Conservation (phyloP, 1,140 invertebrate genomes). For the Leptinotarsa undecemlineata region DNA sequence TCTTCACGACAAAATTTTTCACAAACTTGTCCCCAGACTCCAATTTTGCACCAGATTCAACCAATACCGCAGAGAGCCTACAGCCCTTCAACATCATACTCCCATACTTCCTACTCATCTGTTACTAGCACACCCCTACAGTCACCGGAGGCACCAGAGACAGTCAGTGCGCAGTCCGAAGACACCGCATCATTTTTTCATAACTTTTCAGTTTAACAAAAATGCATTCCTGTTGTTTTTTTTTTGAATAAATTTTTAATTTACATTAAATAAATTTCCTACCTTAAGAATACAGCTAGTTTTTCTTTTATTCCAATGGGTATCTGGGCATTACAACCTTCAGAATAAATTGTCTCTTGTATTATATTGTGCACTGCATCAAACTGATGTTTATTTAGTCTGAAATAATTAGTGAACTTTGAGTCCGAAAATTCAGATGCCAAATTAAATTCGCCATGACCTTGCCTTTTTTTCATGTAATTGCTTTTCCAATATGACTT, state of each 20-base stretch:
- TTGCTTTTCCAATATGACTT: not conserved
- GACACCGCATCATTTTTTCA: not conserved
- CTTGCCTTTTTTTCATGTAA: not conserved
- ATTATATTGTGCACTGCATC: conserved; percentile 5
- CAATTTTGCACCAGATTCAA: conserved; percentile 16
- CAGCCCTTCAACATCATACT: conserved; percentile 8
- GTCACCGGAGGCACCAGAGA: not conserved
- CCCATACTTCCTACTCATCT: conserved; percentile 8
- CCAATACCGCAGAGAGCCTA: conserved; percentile 17
- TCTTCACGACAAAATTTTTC: conserved; percentile 14
- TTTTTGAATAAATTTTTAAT: too few species aligned
- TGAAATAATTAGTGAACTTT: not conserved
- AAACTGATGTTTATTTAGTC: conserved; percentile 1
- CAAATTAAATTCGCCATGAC: conserved; percentile 2
- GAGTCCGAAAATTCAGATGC: not conserved
- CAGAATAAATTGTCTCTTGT: not conserved
- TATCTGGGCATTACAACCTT: not conserved
- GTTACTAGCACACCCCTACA: conserved; percentile 11
- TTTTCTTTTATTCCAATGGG: conserved; percentile 13
- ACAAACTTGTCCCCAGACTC: conserved; percentile 7
- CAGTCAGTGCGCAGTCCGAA: not conserved
- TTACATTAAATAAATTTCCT: not conserved
- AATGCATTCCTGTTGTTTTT: too few species aligned
- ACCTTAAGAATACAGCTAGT: conserved; percentile 17
- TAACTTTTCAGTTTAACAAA: too few species aligned